Evolutionary conservation across 2,113 vertebrate species (phyloP).

Genomic region (Sebastes schlegelii): DNA sequence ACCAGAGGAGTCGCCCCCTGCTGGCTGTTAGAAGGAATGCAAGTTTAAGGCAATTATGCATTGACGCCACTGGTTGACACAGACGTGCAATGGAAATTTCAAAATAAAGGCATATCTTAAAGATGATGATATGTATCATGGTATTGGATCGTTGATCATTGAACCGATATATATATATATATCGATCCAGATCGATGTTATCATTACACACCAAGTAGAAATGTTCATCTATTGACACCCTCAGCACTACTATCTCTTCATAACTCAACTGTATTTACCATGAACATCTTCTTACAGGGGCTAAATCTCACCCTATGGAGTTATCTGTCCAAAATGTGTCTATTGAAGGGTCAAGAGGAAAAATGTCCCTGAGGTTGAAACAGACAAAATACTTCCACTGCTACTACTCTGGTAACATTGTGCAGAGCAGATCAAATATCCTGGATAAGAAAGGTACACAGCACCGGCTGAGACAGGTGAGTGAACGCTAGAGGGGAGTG

Average conservation of each 20-base stretch:
- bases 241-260: background rate
- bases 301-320: background rate
- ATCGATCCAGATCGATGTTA: no score
- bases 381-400: background rate
- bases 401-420: constrained; percentile 25
- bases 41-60: no score
- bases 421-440: constrained; percentile 24
- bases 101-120: no score
- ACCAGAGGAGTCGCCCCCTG: no score
- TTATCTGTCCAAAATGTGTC: background rate
- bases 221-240: background rate
- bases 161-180: no score
- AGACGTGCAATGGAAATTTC: no score
- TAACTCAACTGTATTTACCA: background rate
- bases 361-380: constrained; percentile 1
- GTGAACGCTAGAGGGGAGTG: background rate
- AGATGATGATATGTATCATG: no score
- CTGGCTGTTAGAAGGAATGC: no score
- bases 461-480: constrained; percentile 19
- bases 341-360: constrained; percentile 1
- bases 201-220: background rate
- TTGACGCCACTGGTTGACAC: no score
- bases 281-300: background rate
- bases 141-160: no score
- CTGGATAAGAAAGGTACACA: background rate